Percentiles rank a stretch among this genome's conserved stretches.
Evolutionary conservation across 1,140 invertebrate species (phyloP).

Genomic region (Oncopeltus fasciatus): DNA sequence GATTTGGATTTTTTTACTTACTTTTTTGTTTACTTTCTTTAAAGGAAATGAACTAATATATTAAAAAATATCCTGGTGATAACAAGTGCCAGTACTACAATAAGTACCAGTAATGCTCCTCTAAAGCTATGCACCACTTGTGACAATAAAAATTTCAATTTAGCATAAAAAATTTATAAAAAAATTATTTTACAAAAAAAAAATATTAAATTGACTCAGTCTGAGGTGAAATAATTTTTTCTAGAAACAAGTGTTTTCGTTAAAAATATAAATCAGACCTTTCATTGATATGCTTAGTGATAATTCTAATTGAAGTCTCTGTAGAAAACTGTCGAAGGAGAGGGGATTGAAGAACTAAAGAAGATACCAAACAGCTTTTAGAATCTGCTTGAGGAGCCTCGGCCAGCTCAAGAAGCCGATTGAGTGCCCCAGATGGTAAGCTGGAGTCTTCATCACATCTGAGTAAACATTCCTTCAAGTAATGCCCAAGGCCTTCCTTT

Average conservation of each 20-base stretch:
- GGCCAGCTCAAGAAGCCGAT: slow-evolving; percentile 10
- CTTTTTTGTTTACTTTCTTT: no score
- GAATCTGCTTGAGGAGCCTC: background rate
- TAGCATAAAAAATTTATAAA: no score
- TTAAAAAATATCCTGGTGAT: no score
- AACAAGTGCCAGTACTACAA: no score
- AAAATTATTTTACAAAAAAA: no score
- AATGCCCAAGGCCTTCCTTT: slow-evolving; percentile 35
- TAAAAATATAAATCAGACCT: background rate
- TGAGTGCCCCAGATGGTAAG: slow-evolving; percentile 18
- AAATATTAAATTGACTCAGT: no score
- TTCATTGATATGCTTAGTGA: slow-evolving; percentile 17
- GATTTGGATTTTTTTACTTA: no score
- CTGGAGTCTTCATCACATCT: slow-evolving; percentile 15
- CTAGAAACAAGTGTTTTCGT: background rate
- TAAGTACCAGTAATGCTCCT: no score
- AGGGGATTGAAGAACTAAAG: slow-evolving; percentile 37
- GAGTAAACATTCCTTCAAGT: slow-evolving; percentile 33
- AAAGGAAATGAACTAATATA: no score
- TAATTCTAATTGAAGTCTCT: slow-evolving; percentile 38
- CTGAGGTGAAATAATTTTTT: no score
- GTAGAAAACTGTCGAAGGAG: slow-evolving; percentile 41
- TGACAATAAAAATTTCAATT: no score
- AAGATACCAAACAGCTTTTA: slow-evolving; percentile 25
- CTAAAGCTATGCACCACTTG: no score